Evolutionary conservation across 2,113 vertebrate genomes (phyloP).

Genomic region (Eleginops maclovinus): DNA sequence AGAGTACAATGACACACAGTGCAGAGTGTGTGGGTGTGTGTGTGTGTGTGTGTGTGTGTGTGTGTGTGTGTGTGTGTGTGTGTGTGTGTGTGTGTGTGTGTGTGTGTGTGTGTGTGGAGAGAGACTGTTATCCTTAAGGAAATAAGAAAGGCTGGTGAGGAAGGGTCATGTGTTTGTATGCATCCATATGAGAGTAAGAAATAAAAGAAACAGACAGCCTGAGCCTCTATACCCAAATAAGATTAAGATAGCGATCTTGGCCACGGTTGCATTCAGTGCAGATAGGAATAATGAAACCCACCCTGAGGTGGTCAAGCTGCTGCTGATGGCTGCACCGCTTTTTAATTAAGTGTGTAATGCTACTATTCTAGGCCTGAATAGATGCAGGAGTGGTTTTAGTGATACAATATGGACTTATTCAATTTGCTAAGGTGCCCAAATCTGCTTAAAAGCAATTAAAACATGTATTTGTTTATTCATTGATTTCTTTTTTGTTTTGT

Average conservation of each 20-base stretch:
- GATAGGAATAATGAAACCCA: conserved; percentile 81
- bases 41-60: background rate
- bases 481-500: too few species aligned
- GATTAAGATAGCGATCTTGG: conserved; percentile 82
- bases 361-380: background rate
- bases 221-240: conserved; percentile 77
- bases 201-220: conserved; percentile 36
- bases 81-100: too few species aligned
- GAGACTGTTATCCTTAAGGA: conserved; percentile 28
- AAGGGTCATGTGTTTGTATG: conserved; percentile 31
- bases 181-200: conserved; percentile 19
- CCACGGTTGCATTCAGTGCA: conserved; percentile 74
- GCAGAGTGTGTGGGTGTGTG: background rate
- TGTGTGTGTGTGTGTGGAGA: background rate
- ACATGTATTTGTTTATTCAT: background rate
- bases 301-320: conserved; percentile 72
- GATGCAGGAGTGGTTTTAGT: background rate
- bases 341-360: conserved; percentile 34
- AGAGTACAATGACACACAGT: conserved; percentile 40
- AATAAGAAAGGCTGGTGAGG: conserved; percentile 19
- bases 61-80: too few species aligned
- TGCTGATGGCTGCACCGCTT: conserved; percentile 51
- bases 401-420: background rate
- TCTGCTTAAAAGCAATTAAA: background rate
- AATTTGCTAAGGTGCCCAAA: background rate